phyloP scores from a whole-genome alignment of 1,140 invertebrate species.

The Drosophila tsacasi region DNA sequence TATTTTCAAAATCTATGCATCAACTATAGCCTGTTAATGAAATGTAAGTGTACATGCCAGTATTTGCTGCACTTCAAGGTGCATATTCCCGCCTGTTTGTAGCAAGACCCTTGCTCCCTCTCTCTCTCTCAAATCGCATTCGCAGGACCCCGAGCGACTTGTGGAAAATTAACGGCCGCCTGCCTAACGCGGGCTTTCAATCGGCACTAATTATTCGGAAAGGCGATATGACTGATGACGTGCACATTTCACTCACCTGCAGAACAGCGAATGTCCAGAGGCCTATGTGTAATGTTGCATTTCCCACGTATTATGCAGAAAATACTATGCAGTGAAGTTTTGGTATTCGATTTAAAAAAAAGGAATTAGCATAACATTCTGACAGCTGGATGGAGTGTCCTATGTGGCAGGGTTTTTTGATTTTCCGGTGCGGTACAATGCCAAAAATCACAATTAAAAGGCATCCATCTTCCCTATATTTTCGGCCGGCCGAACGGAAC shows the following conservation, averaged over 20 bases:
- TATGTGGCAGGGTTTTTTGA: constrained; percentile 18
- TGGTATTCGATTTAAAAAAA: constrained; percentile 36
- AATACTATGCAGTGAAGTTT: not conserved
- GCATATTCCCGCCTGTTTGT: not conserved
- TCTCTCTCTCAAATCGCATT: not conserved
- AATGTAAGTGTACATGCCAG: not conserved
- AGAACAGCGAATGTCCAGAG: not conserved
- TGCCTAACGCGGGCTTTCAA: constrained; percentile 6
- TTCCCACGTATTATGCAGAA: not conserved
- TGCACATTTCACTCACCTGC: not conserved
- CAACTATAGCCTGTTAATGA: no score
- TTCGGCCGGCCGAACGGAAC: constrained; percentile 21
- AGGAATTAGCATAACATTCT: constrained; percentile 58
- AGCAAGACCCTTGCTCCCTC: not conserved
- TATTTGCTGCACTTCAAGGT: not conserved
- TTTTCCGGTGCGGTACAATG: constrained; percentile 2
- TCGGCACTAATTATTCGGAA: constrained; percentile 43
- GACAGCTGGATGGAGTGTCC: not conserved
- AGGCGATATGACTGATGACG: constrained; percentile 41
- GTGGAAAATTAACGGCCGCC: not conserved
- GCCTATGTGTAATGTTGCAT: not conserved
- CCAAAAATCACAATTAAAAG: constrained; percentile 8
- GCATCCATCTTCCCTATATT: constrained; percentile 3
- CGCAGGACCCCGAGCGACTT: constrained; percentile 1
- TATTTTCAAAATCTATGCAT: not conserved